Conservation (phyloP, 2,113 vertebrate species). For the Varanus salvator region DNA sequence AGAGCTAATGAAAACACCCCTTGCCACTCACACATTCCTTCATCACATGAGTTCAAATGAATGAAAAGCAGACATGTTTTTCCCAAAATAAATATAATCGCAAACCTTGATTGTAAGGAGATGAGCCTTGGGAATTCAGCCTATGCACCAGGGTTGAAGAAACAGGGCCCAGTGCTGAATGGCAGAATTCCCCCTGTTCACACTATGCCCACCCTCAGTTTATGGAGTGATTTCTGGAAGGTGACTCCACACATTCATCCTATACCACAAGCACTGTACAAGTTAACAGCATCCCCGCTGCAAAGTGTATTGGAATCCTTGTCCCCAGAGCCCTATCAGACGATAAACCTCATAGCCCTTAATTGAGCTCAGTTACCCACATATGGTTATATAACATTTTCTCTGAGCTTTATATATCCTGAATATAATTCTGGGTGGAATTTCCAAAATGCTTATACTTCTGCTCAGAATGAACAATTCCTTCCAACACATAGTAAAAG, state of each 20-base stretch:
- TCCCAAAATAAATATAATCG: background rate
- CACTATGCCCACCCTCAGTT: background rate
- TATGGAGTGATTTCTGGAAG: background rate
- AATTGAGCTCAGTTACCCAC: background rate
- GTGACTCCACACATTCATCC: background rate
- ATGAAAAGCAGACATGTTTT: background rate
- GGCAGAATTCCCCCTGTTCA: background rate
- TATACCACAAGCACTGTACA: background rate
- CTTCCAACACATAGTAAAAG: constrained; percentile 9
- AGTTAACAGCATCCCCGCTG: background rate
- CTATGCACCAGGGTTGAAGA: background rate
- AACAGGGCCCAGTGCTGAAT: background rate
- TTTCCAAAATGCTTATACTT: constrained; percentile 16
- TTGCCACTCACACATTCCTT: background rate
- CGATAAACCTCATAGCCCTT: constrained; percentile 12
- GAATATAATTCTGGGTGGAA: background rate
- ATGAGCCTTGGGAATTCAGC: background rate
- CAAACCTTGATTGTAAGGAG: background rate
- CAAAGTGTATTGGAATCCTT: background rate
- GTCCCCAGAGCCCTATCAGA: background rate
- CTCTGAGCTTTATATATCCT: background rate
- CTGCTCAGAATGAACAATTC: constrained; percentile 2
- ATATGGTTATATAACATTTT: constrained; percentile 1
- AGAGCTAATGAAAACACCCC: too few species aligned
- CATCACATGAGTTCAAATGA: background rate